Conservation (phyloP, 2,888 invertebrate genomes). For the Sesia bembeciformis region DNA sequence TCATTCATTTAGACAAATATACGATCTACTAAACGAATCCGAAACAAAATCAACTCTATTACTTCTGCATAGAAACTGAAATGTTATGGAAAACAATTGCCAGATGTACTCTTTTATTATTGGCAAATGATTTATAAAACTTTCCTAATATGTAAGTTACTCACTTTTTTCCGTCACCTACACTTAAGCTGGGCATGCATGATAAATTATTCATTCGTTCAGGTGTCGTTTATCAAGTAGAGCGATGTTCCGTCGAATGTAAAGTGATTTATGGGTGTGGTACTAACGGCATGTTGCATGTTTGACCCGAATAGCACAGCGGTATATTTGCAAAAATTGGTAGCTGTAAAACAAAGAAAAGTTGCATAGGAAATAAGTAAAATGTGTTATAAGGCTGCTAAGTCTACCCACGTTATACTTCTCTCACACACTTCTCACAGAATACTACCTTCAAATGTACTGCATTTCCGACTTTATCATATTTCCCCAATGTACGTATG, state of each 20-base stretch:
- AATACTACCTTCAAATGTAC: too few species aligned
- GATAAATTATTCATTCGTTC: constrained; percentile 37
- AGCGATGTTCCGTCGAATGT: constrained; percentile 18
- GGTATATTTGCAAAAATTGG: not conserved
- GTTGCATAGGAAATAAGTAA: not conserved
- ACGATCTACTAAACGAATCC: too few species aligned
- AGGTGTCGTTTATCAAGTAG: constrained; percentile 32
- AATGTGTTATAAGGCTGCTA: too few species aligned
- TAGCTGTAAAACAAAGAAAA: not conserved
- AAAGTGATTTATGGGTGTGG: constrained; percentile 23
- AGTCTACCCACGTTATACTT: too few species aligned
- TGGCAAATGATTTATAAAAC: not conserved
- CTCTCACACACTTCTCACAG: too few species aligned
- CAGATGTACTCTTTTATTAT: too few species aligned
- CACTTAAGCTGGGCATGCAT: constrained; percentile 16
- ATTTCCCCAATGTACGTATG: too few species aligned
- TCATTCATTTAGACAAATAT: too few species aligned
- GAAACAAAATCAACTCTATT: too few species aligned
- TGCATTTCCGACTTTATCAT: too few species aligned
- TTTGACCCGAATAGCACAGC: not conserved
- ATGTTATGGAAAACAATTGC: too few species aligned
- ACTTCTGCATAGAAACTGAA: too few species aligned
- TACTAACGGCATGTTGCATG: not conserved
- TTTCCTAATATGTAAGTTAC: not conserved
- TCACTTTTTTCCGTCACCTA: constrained; percentile 21